Evolutionary conservation across 2,797 vertebrate species (phyloP).

Genomic region (Diceros bicornis): DNA sequence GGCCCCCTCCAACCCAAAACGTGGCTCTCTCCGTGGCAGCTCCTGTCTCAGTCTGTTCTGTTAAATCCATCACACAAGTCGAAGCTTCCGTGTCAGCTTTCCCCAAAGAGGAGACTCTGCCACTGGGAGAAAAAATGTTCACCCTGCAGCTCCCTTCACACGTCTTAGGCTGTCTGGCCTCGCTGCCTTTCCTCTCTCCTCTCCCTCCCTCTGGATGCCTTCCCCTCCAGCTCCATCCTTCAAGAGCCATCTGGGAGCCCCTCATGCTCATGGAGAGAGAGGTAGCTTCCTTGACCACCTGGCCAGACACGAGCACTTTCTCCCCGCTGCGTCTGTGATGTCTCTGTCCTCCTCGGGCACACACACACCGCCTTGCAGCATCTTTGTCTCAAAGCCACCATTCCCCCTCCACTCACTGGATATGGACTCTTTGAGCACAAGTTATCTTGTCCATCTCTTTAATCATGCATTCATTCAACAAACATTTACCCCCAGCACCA

Average conservation of each 20-base stretch:
- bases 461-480: background rate
- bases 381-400: accelerated
- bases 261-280: accelerated
- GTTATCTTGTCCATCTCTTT: background rate
- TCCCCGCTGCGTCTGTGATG: background rate
- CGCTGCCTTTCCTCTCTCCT: background rate
- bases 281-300: accelerated
- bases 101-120: background rate
- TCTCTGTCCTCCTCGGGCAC: accelerated
- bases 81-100: background rate
- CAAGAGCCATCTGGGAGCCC: background rate
- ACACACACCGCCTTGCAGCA: background rate
- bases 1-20: background rate
- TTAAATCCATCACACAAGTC: accelerated
- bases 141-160: accelerated
- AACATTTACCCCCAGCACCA: background rate
- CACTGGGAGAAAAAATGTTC: accelerated
- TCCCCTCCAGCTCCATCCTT: background rate
- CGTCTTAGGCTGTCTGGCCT: no score
- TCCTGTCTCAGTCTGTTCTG: background rate
- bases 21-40: accelerated
- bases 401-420: background rate
- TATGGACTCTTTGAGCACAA: background rate
- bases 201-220: no score
- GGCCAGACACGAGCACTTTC: background rate